phyloP scores from a whole-genome alignment of 2,888 invertebrate species.

The Gymnoscelis rufifasciata region DNA sequence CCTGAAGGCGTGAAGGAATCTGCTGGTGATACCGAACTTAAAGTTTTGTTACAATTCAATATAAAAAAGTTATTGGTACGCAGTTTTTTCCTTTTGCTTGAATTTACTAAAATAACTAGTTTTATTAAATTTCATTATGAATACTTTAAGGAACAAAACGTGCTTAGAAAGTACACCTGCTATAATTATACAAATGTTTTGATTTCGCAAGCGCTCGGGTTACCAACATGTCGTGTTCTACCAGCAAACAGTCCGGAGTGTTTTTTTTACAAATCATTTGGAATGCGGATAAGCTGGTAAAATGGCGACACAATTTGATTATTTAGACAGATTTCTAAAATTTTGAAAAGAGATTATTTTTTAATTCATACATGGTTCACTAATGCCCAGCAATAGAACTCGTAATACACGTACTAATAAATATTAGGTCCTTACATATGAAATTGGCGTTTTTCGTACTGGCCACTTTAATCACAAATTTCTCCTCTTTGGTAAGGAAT shows the following conservation, averaged over 20 bases:
- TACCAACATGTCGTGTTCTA: constrained; percentile 29
- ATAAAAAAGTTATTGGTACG: background rate
- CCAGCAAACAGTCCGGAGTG: constrained; percentile 38
- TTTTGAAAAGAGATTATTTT: constrained; percentile 14
- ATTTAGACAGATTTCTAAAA: too few species aligned
- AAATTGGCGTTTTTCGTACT: too few species aligned
- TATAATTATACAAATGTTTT: constrained; percentile 44
- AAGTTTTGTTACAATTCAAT: constrained; percentile 19
- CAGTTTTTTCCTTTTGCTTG: constrained; percentile 1
- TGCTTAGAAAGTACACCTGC: constrained; percentile 44
- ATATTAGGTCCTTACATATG: too few species aligned
- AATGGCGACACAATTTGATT: too few species aligned
- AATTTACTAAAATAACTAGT: constrained; percentile 3
- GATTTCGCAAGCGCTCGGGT: constrained; percentile 44
- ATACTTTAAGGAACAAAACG: constrained; percentile 32
- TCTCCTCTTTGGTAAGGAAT: too few species aligned
- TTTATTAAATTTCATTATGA: constrained; percentile 6
- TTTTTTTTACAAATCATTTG: constrained; percentile 34
- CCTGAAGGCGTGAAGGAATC: constrained; percentile 41
- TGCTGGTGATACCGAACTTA: constrained; percentile 27
- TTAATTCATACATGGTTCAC: too few species aligned
- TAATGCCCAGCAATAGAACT: too few species aligned
- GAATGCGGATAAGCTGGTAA: constrained; percentile 12
- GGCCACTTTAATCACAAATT: too few species aligned
- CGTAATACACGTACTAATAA: too few species aligned